Percentiles rank a stretch among this genome's conserved stretches.
Evolutionary conservation across 1,140 invertebrate species (phyloP).

Genomic region (Acyrthosiphon pisum): DNA sequence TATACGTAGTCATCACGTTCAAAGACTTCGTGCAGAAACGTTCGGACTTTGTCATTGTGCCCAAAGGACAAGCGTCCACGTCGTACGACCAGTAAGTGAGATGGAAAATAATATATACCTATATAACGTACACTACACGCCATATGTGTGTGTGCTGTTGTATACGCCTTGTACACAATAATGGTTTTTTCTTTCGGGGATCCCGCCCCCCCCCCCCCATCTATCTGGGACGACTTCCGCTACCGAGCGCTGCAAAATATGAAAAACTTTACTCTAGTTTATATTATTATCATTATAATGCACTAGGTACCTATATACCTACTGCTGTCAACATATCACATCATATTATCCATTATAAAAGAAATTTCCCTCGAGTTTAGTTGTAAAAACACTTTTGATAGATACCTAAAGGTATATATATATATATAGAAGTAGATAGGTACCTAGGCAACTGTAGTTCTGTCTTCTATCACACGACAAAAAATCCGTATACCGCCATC

Average conservation of each 20-base stretch:
- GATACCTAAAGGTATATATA: neutral
- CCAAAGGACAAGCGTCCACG: conserved; percentile 25
- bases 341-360: neutral
- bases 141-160: neutral
- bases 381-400: neutral
- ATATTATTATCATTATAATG: neutral
- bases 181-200: neutral
- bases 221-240: neutral
- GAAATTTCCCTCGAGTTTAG: neutral
- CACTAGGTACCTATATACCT: neutral
- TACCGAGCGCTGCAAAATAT: neutral
- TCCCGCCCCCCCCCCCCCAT: neutral
- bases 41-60: conserved; percentile 24
- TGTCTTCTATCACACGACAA: neutral
- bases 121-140: neutral
- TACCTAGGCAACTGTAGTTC: neutral
- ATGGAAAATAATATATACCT: neutral
- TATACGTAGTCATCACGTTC: conserved; percentile 43
- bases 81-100: conserved; percentile 40
- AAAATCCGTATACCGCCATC: neutral
- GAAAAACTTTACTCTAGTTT: conserved; percentile 7
- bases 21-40: conserved; percentile 25
- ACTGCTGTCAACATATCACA: neutral
- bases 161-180: neutral
- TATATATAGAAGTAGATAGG: neutral